A percentile compares a stretch with the other conserved stretches of the same genome.
phyloP scores from a whole-genome alignment of 2,797 vertebrate species.

The Tolypeutes matacus region DNA sequence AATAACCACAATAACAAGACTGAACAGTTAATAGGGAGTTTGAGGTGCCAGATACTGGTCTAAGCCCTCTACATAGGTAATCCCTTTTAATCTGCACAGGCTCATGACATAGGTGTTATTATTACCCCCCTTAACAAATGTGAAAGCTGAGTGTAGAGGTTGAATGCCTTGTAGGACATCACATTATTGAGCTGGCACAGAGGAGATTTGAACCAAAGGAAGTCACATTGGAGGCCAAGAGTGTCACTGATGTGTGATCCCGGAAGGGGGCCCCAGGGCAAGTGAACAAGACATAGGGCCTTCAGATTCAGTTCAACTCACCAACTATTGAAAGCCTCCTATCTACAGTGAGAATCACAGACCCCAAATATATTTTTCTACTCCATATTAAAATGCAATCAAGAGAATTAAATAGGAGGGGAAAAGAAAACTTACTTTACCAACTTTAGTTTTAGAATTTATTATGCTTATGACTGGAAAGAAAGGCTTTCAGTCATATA shows the following conservation, averaged over 20 bases:
- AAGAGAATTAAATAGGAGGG: background rate
- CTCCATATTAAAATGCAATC: slow-evolving; percentile 20
- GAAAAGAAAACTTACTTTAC: slow-evolving; percentile 9
- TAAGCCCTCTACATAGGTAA: background rate
- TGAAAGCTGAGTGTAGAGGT: background rate
- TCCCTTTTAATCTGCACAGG: background rate
- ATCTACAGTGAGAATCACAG: background rate
- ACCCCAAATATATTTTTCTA: background rate
- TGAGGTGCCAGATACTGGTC: background rate
- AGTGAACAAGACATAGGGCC: too few relatives aligned
- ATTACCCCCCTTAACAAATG: background rate
- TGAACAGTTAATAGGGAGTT: background rate
- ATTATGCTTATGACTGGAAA: slow-evolving; percentile 9
- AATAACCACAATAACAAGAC: background rate
- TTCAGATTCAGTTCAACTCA: background rate
- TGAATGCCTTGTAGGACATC: background rate
- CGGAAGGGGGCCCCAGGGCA: too few relatives aligned
- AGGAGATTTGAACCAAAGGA: background rate
- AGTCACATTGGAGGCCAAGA: background rate
- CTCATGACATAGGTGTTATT: background rate
- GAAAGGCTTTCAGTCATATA: background rate
- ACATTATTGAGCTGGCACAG: background rate
- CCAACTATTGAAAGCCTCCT: background rate
- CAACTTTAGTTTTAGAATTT: slow-evolving; percentile 52
- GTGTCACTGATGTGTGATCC: background rate